Percentiles rank a stretch among this genome's conserved stretches.
Evolutionary conservation across 2,797 vertebrate genomes (phyloP).

Genomic region (Emys orbicularis): DNA sequence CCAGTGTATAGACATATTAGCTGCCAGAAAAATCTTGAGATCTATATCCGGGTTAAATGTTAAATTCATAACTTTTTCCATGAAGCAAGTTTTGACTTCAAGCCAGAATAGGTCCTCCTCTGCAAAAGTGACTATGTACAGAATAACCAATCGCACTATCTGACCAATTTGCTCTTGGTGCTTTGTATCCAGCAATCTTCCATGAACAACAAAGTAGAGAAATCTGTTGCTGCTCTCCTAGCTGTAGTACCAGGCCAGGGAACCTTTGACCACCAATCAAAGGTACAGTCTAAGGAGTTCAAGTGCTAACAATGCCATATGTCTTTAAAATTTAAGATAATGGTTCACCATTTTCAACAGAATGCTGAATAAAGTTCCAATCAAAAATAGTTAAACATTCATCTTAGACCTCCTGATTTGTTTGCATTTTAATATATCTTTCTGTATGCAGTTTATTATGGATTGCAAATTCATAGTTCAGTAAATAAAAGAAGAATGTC

Average conservation of each 20-base stretch:
- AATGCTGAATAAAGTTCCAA: neutral
- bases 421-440: neutral
- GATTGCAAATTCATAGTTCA: neutral
- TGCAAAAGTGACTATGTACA: neutral
- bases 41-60: neutral
- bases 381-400: neutral
- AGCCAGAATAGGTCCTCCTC: neutral
- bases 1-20: neutral
- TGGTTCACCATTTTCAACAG: neutral
- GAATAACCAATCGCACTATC: neutral
- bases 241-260: neutral
- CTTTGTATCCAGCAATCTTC: constrained; percentile 45
- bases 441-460: neutral
- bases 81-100: neutral
- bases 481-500: neutral
- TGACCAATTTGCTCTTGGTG: neutral
- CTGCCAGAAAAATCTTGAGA: neutral
- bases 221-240: neutral
- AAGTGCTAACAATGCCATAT: neutral
- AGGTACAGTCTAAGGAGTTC: constrained; percentile 55
- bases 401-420: fast-evolving
- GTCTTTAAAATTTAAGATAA: neutral
- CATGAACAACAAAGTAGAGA: constrained; percentile 18
- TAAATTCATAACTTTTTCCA: neutral
- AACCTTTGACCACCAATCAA: constrained; percentile 5